Evolutionary conservation across 2,888 invertebrate genomes (phyloP), one percentile per base, ranked within the genome.

Genomic region (Isoperla grammatica): DNA sequence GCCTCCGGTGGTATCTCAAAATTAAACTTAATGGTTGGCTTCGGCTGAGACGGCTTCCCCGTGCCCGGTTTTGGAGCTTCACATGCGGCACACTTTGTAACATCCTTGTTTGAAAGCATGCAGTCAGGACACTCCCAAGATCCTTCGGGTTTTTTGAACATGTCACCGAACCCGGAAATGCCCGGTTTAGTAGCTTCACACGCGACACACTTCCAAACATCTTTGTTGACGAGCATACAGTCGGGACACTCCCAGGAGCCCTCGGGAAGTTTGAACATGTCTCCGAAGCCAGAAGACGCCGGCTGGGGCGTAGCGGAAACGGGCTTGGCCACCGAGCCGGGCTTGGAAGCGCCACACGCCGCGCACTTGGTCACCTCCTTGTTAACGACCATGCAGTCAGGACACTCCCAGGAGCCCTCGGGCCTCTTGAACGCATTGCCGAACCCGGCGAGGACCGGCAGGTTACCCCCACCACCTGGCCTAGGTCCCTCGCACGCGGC

Each of bases 121-220:
- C 85, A 85, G 2, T 74, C 73, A 13, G 73, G 69, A 66, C 85
- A 85, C 61, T 79, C 77, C 85, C 85, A 86, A 8, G 71, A 71
- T 39, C 74, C 75, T 20, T 71, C 65, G 1, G 76, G 71, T 59
- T 74, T 73, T 62, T 74, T 75, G 53, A 76, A 76, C 57, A 71
- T 68, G 61, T 72, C 69, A 1, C 72, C 73, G 63, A 73, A 72
- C 9, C 70, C 69, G 13, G 67, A 63, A 39, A 37, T 17, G 56
- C 78, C 77, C 0, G 80, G 80, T 69, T 78, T 82, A 1, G 73
- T 69, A 56, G 80, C 76, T 64, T 79, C 80, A 69, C 86, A 85
- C 66, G 83, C 81, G 55, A 76, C 73, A 70, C 85, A 85, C 63
- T 76, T 78, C 5, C 64, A 68, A 19, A 72, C 74, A 15, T 72